Evolutionary conservation across 2,888 invertebrate species (phyloP).

Genomic region (Phanerotoma sp.): DNA sequence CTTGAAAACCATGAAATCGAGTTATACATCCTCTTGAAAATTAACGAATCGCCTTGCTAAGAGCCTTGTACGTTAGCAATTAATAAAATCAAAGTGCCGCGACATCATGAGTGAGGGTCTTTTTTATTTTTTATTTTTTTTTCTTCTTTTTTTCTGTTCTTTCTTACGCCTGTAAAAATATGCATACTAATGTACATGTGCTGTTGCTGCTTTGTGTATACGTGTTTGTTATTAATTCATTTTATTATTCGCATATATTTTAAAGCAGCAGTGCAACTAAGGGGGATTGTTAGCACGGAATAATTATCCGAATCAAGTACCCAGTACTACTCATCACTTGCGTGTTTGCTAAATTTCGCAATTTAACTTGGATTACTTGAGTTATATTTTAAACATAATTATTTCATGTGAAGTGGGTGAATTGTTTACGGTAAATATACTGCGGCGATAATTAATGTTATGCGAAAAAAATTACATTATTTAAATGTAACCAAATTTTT

Average conservation of each 20-base stretch:
- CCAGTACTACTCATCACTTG: conserved; percentile 17
- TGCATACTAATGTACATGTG: too few species aligned
- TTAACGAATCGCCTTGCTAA: conserved; percentile 17
- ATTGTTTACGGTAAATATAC: too few species aligned
- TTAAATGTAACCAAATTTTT: too few species aligned
- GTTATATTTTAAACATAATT: too few species aligned
- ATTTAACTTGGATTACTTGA: background rate
- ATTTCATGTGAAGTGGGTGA: too few species aligned
- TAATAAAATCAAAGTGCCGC: conserved; percentile 20
- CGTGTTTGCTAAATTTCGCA: conserved; percentile 10
- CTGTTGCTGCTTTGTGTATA: background rate
- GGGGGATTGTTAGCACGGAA: conserved; percentile 29
- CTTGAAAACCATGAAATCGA: background rate
- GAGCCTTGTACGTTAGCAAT: conserved; percentile 13
- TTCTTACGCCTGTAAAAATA: background rate
- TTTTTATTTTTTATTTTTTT: conserved; percentile 3
- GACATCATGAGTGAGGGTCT: background rate
- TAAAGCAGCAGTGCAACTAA: conserved; percentile 14
- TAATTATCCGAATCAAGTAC: conserved; percentile 28
- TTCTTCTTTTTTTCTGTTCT: background rate
- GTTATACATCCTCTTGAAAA: conserved; percentile 5
- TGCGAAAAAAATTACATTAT: too few species aligned
- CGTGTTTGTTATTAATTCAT: conserved; percentile 16
- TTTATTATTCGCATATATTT: conserved; percentile 28
- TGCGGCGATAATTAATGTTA: too few species aligned